Conservation (phyloP, 2,113 vertebrate genomes). For the Camelus dromedarius region DNA sequence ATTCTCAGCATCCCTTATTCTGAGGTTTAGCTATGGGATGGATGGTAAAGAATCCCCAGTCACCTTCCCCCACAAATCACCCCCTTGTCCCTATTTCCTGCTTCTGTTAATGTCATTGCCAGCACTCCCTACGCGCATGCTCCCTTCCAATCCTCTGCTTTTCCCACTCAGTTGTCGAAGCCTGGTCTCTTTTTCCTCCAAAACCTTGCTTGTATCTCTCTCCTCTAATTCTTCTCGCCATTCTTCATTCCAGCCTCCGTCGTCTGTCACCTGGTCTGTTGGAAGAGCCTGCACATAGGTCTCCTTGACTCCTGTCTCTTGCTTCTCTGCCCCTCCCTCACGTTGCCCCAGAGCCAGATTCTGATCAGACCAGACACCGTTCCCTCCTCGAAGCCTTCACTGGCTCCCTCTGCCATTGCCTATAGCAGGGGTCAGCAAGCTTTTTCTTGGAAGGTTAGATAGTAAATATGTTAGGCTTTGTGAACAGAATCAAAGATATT, state of each 20-base stretch:
- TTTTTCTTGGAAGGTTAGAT: background rate
- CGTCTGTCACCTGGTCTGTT: background rate
- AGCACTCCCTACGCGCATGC: too few relatives aligned
- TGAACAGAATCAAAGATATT: background rate
- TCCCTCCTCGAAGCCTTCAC: background rate
- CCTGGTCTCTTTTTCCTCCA: background rate
- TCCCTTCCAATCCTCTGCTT: background rate
- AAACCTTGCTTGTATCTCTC: background rate
- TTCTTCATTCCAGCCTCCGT: background rate
- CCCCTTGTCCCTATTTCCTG: background rate
- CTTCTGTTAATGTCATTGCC: background rate
- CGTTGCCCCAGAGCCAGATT: background rate
- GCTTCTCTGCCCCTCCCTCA: background rate
- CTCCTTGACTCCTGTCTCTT: background rate
- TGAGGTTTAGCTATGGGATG: background rate
- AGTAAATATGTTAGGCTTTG: constrained; percentile 3
- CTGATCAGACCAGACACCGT: background rate
- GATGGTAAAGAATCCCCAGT: background rate
- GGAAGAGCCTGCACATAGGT: background rate
- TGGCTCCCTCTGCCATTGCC: background rate
- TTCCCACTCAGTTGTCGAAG: background rate
- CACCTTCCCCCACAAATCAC: background rate
- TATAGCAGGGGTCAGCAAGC: background rate
- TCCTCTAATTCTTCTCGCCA: background rate
- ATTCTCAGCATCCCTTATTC: background rate